Evolutionary conservation across 2,113 vertebrate species (phyloP).

Genomic region (Ceyx margarethae): DNA sequence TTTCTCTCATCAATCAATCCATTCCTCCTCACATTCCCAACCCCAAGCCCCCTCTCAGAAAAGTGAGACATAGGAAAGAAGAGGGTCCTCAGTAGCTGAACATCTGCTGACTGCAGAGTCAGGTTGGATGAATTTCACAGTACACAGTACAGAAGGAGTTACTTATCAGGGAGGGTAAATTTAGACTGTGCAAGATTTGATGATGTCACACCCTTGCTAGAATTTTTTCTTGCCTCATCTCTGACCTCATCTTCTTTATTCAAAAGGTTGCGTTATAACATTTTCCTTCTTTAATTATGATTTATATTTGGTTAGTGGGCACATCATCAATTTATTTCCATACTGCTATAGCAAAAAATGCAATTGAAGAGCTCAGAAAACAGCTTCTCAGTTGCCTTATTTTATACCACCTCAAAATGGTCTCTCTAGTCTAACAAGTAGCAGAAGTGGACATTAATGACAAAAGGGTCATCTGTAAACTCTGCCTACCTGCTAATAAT

Average conservation of each 20-base stretch:
- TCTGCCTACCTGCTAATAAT: neutral
- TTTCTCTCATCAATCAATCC: neutral
- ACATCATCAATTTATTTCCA: slow-evolving; percentile 17
- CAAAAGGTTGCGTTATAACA: neutral
- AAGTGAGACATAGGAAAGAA: neutral
- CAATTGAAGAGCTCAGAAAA: neutral
- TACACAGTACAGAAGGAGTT: neutral
- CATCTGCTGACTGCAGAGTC: neutral
- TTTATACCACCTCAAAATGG: neutral
- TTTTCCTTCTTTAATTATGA: slow-evolving; percentile 17
- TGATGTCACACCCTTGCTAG: neutral
- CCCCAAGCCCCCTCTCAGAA: neutral
- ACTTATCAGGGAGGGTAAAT: neutral
- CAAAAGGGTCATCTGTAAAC: neutral
- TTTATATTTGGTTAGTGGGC: slow-evolving; percentile 2
- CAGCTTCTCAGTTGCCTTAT: neutral
- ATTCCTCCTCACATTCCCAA: neutral
- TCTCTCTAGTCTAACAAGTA: neutral
- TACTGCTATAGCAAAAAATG: neutral
- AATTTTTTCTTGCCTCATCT: neutral
- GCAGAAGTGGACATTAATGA: neutral
- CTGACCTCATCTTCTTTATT: slow-evolving; percentile 19
- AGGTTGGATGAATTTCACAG: neutral
- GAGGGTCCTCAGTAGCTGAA: neutral
- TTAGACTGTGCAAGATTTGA: neutral